These are phyloP conservation scores for Himalopsyche anomala DNA, from an alignment of 2,888 invertebrate species.

Conservation along the genomic window DNA sequence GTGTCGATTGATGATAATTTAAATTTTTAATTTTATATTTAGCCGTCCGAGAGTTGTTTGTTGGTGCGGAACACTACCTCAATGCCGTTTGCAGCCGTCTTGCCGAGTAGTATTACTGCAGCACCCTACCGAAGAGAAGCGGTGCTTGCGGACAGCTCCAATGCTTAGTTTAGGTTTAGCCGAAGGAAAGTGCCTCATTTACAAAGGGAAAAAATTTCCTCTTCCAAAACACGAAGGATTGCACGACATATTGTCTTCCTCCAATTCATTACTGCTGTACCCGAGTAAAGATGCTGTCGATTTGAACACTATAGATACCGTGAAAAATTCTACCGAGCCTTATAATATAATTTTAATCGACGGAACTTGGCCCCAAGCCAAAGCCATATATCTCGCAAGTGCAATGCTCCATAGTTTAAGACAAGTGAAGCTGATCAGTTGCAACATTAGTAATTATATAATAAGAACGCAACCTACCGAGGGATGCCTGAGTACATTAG, in stretches of 20 bases:
- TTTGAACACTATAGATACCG: constrained; percentile 76
- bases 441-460: constrained; percentile 88
- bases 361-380: constrained; percentile 98
- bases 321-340: constrained; percentile 72
- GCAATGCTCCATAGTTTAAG: constrained; percentile 83
- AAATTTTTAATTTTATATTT: constrained; percentile 66
- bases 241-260: constrained; percentile 79
- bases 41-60: constrained; percentile 92
- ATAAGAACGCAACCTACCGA: constrained; percentile 96
- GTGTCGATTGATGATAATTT: no score
- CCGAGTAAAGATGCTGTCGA: constrained; percentile 87
- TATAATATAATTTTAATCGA: constrained; percentile 92
- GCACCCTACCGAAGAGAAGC: constrained; percentile 95
- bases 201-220: constrained; percentile 91
- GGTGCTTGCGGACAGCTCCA: constrained; percentile 91
- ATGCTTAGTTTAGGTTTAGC: constrained; percentile 89
- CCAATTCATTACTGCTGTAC: constrained; percentile 87
- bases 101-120: constrained; percentile 89
- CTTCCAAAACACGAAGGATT: constrained; percentile 81
- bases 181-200: constrained; percentile 85
- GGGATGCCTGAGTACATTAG: constrained; percentile 92
- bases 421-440: constrained; percentile 88
- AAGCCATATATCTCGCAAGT: constrained; percentile 92
- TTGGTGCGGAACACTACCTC: constrained; percentile 91
- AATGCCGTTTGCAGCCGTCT: constrained; percentile 80